These are phyloP conservation scores for Acyrthosiphon pisum DNA, from an alignment of 1,140 invertebrate species.

Conservation along the genomic window DNA sequence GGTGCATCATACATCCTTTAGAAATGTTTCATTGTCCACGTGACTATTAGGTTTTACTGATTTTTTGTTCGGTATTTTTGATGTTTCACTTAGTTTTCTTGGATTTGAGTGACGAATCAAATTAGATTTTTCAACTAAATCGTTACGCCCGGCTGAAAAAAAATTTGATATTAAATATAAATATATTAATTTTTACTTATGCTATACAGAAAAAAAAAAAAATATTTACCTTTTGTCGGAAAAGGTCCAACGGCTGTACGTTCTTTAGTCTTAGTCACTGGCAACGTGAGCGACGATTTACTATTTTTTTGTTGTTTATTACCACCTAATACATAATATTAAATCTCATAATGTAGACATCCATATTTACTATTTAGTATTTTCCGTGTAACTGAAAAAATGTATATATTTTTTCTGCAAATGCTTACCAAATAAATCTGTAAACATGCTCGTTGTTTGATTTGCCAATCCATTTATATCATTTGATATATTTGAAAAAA, in stretches of 20 bases:
- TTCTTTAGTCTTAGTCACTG: conserved; percentile 66
- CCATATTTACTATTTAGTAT: not conserved
- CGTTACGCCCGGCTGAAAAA: conserved; percentile 71
- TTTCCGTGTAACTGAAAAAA: not conserved
- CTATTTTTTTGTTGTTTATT: conserved; percentile 44
- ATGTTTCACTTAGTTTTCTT: conserved; percentile 70
- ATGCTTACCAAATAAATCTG: conserved; percentile 81
- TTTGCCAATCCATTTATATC: conserved; percentile 89
- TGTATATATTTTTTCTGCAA: not conserved
- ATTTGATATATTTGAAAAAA: conserved; percentile 87
- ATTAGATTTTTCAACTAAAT: conserved; percentile 86
- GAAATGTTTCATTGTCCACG: conserved; percentile 84
- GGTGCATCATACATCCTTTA: conserved; percentile 75
- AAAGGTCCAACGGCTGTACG: conserved; percentile 78
- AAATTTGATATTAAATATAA: not conserved
- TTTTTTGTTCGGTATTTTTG: conserved; percentile 71
- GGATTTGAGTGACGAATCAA: conserved; percentile 81
- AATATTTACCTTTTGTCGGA: conserved; percentile 66
- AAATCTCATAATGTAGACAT: not conserved
- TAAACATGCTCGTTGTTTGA: conserved; percentile 90
- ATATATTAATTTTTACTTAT: not conserved
- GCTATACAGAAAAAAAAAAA: not conserved
- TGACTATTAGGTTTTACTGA: conserved; percentile 70
- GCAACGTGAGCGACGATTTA: conserved; percentile 59
- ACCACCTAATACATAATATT: not conserved